Evolutionary conservation across 1,140 invertebrate genomes (phyloP), one percentile per base, ranked within the genome.

Genomic region (Whitmania pigra): DNA sequence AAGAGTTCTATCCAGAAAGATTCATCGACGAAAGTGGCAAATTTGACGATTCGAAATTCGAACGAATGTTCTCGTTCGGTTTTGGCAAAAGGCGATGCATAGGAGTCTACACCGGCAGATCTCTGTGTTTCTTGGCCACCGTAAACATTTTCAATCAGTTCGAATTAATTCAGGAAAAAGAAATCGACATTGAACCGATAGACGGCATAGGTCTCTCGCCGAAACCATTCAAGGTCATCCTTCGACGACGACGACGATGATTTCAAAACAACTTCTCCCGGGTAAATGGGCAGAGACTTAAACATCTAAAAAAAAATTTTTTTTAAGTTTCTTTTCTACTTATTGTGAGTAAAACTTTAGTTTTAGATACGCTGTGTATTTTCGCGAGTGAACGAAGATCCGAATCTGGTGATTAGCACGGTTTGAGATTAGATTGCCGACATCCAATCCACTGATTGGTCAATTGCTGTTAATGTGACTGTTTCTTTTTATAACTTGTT

Each of bases 11-110:
- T 25, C 74, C 75, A 0, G 72, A 76, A 27, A 29, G 75, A 9
- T 76, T 76, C 57, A 63, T 76, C 0, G 63, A 69, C 5, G 43
- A 49, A 2, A 68, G 73, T n/a, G 74, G 72, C 0, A 75, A 73
- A 13, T n/a, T 68, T n/a, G 69, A 73, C 22, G 54, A 73, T 15
- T 49, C 70, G 4, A 76, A 76, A 49, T 40, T 66, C n/a, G 76
- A 76, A 49, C 53, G 53, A 25, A 73, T 76, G 67, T 76, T 76
- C 67, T 75, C 76, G 2, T 76, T 76, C 67, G 70, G 75, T 17
- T 25, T 75, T 7, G 75, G 75, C 73, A 70, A 73, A 57, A 29
- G 67, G 31, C 29, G 40, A 4, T 68, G 67, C 67, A 68, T 68
- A 18, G 67, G 67, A 40, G 31, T 68, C 9, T 27, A 27, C 27